Conservation (phyloP, 2,797 vertebrate genomes). For the Anisognathus igniventris region DNA sequence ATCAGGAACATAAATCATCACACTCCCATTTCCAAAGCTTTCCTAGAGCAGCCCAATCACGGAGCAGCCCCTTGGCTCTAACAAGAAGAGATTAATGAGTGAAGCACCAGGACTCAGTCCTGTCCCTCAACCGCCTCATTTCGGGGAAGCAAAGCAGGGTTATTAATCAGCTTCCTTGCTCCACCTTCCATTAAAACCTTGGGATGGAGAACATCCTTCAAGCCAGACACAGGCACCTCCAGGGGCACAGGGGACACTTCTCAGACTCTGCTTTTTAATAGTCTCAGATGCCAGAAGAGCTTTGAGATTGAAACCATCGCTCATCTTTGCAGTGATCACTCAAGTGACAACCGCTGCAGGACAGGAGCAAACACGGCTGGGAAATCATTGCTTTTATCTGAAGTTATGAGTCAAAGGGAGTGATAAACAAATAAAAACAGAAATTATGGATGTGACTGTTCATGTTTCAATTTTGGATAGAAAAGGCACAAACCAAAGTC, state of each 20-base stretch:
- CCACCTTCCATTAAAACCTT: neutral
- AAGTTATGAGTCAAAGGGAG: rapidly evolving
- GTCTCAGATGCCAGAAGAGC: neutral
- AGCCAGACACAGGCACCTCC: neutral
- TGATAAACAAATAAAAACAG: neutral
- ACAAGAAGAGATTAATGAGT: neutral
- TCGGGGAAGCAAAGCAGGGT: neutral
- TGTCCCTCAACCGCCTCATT: neutral
- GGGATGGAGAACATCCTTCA: slow-evolving; percentile 5
- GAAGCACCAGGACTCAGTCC: neutral
- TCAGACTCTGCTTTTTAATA: neutral
- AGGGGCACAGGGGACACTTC: neutral
- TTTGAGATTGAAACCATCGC: neutral
- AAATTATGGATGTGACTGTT: rapidly evolving
- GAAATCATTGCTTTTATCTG: neutral
- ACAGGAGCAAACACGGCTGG: neutral
- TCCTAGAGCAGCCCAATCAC: neutral
- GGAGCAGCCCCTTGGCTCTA: neutral
- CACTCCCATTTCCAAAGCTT: neutral
- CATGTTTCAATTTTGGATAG: rapidly evolving
- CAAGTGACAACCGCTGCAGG: neutral
- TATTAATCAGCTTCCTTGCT: neutral
- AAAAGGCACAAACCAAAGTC: neutral
- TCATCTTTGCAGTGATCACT: neutral
- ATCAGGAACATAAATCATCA: neutral